A percentile compares a stretch with the other conserved stretches of the same genome.
These are phyloP conservation scores for Ophion obscuratus DNA, from an alignment of 2,888 invertebrate species.

Conservation along the genomic window DNA sequence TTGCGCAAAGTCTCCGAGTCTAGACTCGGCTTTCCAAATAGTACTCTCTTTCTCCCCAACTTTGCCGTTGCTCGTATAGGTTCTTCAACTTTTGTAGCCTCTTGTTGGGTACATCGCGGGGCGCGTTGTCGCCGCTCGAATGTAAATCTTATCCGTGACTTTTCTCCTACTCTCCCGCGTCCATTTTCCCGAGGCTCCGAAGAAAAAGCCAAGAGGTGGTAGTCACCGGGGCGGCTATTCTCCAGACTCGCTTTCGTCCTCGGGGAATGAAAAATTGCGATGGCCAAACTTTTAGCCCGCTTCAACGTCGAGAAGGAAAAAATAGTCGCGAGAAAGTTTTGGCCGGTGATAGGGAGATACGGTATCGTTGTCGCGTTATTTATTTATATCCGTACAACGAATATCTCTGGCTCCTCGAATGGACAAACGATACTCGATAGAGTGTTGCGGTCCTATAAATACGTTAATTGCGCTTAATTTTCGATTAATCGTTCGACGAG, in stretches of 20 bases:
- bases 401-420: no score
- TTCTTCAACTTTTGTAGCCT: background rate
- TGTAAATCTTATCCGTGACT: conserved; percentile 60
- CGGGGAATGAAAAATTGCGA: conserved; percentile 44
- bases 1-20: no score
- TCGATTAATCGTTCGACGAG: no score
- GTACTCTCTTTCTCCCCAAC: conserved; percentile 11
- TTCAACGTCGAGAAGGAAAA: no score
- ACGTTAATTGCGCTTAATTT: no score
- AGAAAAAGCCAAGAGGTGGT: conserved; percentile 36
- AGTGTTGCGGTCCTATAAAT: no score
- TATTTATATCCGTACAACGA: no score
- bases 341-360: no score
- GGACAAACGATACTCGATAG: no score
- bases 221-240: background rate
- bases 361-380: no score
- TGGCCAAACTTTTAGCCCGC: no score
- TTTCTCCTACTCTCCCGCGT: conserved; percentile 36
- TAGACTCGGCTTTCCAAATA: conserved; percentile 9
- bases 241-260: background rate
- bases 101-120: conserved; percentile 6
- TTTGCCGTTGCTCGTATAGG: conserved; percentile 10
- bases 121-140: conserved; percentile 48
- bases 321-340: no score
- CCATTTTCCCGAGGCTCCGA: conserved; percentile 59